Evolutionary conservation across 2,888 invertebrate species (phyloP), one percentile per base, ranked within the genome.

Genomic region (Tethea ocularis): DNA sequence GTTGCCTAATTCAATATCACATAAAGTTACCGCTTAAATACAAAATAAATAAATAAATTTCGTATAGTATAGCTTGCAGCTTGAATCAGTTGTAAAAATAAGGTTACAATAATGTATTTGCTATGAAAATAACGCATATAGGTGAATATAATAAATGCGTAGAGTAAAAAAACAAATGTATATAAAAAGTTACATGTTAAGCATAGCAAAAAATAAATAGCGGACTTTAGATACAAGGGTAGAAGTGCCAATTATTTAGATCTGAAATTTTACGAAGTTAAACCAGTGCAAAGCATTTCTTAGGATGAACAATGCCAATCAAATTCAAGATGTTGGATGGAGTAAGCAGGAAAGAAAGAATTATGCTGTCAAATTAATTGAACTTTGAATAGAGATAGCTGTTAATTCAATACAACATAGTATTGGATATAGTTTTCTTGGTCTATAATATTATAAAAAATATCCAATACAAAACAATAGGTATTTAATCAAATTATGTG

Each of bases 51-150:
- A 7, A 58, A 56, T 41, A 33, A 8, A 29, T 29, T 13, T 33
- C 26, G 46, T 46, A 24, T 33, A 51, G 11, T 51, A 58, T 53
- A 61, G 57, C 61, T 66, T 64, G 67, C 69, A 71, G 72, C 65
- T 71, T 64, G 64, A 66, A 65, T 63, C 60, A 10, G 26, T 52
- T 52, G 13, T 52, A n/a, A n/a, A 26, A 41, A 41, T 41, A 7
- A 41, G 36, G 15, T 36, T 36, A 36, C 11, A 13, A 13, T 36
- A 36, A 36, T 41, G 41, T 17, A 41, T 1, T 7, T 33, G 29
- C 7, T 36, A 36, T 36, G 13, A 36, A 33, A 36, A 36, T 36
- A 36, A 38, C 38, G 10, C 2, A n/a, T 10, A 38, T 38, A 1
- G 38, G 10, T 38, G 8, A 38, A n/a, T 2, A 13, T 33, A 13